phyloP scores from a whole-genome alignment of 1,140 invertebrate genomes.

The Euura saliciscinereae region DNA sequence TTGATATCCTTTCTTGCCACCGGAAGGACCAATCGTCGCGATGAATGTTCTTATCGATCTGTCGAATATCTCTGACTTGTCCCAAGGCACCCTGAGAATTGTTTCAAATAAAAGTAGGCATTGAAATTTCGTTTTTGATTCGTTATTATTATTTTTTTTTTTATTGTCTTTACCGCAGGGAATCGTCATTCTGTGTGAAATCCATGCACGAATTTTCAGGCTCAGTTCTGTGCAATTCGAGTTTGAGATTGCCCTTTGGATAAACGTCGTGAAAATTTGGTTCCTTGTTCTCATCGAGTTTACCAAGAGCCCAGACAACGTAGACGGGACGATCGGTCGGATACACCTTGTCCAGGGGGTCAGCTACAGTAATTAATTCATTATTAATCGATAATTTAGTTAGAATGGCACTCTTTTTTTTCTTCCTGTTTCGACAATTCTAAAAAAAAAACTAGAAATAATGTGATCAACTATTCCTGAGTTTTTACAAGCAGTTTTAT shows the following conservation, averaged over 20 bases:
- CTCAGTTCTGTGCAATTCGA: slow-evolving; percentile 72
- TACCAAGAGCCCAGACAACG: slow-evolving; percentile 86
- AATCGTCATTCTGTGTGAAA: slow-evolving; percentile 64
- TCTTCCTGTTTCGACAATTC: not conserved
- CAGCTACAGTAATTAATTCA: slow-evolving; percentile 59
- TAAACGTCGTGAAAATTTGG: slow-evolving; percentile 86
- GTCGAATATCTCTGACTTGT: slow-evolving; percentile 78
- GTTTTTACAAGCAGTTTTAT: too few species aligned
- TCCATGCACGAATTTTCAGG: slow-evolving; percentile 72
- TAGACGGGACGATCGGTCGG: slow-evolving; percentile 69
- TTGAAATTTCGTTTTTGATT: slow-evolving; percentile 1
- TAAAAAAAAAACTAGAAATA: too few species aligned
- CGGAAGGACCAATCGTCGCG: slow-evolving; percentile 81
- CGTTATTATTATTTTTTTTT: not conserved
- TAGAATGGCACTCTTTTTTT: not conserved
- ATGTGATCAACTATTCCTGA: too few species aligned
- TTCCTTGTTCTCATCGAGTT: slow-evolving; percentile 77
- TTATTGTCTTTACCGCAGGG: slow-evolving; percentile 34
- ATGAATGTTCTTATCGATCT: slow-evolving; percentile 77
- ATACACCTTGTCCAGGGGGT: slow-evolving; percentile 80
- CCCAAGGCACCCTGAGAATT: slow-evolving; percentile 70
- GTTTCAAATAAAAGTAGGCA: slow-evolving; percentile 25
- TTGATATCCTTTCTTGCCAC: slow-evolving; percentile 76
- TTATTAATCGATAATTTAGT: slow-evolving; percentile 5
- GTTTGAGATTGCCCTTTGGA: slow-evolving; percentile 70